Conservation (phyloP, 2,113 vertebrate species). For the Benitochromis conjunctus region DNA sequence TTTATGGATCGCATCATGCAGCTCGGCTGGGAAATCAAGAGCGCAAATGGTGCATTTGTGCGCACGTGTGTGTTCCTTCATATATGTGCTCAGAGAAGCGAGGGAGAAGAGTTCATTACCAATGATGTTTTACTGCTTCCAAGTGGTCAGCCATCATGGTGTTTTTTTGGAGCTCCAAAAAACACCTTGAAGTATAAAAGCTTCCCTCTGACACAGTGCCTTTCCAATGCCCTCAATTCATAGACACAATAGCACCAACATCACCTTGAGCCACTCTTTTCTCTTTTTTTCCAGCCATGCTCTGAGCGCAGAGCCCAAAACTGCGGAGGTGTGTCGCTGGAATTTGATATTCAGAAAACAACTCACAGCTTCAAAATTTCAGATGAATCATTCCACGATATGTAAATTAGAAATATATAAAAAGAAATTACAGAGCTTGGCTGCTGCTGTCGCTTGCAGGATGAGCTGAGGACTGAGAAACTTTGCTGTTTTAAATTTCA, state of each 20-base stretch:
- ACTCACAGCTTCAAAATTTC: neutral
- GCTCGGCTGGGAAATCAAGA: conserved; percentile 41
- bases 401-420: neutral
- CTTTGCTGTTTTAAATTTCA: neutral
- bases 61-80: neutral
- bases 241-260: neutral
- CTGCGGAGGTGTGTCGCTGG: neutral
- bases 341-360: neutral
- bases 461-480: neutral
- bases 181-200: neutral
- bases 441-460: neutral
- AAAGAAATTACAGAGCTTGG: neutral
- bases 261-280: conserved; percentile 17
- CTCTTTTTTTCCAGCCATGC: neutral
- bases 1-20: conserved; percentile 16
- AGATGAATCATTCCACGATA: neutral
- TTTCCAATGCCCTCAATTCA: neutral
- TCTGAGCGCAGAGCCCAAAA: neutral
- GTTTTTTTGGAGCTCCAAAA: neutral
- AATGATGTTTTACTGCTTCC: neutral
- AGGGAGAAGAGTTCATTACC: neutral
- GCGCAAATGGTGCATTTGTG: conserved; percentile 7
- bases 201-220: neutral
- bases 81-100: neutral
- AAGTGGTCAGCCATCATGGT: neutral